phyloP scores from a whole-genome alignment of 2,113 vertebrate genomes.

The Caloenas nicobarica region DNA sequence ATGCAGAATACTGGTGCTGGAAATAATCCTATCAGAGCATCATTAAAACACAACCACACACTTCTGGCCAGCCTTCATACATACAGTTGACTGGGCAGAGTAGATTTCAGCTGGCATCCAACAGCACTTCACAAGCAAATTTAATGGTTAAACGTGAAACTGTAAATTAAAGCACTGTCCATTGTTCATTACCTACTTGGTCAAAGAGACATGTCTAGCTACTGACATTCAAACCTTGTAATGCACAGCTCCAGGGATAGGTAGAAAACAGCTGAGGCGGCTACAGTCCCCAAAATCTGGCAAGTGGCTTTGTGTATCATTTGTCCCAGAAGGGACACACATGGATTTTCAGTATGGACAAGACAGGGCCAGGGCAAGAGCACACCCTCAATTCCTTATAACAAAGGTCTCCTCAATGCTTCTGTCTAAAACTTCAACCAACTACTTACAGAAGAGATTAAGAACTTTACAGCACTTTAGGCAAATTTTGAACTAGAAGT shows the following conservation, averaged over 20 bases:
- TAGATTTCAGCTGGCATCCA: not conserved
- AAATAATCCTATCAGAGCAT: not conserved
- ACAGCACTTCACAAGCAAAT: not conserved
- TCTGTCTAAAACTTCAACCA: not conserved
- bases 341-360: not conserved
- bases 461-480: not conserved
- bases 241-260: not conserved
- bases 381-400: not conserved
- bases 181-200: not conserved
- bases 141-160: not conserved
- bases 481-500: not conserved
- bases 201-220: not conserved
- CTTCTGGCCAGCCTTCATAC: not conserved
- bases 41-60: not conserved
- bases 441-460: not conserved
- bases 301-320: rapidly evolving
- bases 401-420: not conserved
- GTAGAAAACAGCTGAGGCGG: not conserved
- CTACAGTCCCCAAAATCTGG: not conserved
- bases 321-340: not conserved
- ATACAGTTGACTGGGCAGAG: not conserved
- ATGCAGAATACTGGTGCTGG: not conserved
- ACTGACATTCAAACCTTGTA: not conserved
- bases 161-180: not conserved
- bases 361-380: not conserved